Conservation (phyloP, 1,140 invertebrate species). For the Caenorhabditis briggsae region DNA sequence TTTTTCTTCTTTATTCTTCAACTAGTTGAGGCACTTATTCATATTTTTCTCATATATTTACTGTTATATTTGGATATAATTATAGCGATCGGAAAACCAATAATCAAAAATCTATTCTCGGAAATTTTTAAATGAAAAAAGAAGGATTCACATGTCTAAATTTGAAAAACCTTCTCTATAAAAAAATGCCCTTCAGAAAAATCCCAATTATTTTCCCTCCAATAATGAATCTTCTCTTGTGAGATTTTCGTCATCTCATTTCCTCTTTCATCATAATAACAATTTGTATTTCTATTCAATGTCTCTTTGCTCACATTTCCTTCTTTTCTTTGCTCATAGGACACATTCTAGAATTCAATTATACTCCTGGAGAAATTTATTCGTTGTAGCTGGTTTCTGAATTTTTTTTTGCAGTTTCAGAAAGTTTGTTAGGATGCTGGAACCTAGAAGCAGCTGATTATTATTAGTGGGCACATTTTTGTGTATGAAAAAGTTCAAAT, state of each 20-base stretch:
- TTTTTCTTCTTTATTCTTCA: neutral
- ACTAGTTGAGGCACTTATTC: conserved; percentile 43
- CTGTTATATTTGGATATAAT: conserved; percentile 3
- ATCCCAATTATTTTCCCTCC: conserved; percentile 8
- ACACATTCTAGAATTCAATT: neutral
- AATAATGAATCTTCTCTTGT: neutral
- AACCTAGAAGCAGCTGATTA: too few relatives aligned
- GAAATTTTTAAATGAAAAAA: too few relatives aligned
- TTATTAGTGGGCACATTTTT: too few relatives aligned
- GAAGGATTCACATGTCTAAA: neutral
- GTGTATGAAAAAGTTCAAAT: too few relatives aligned
- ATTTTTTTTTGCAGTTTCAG: too few relatives aligned
- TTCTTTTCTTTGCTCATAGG: neutral
- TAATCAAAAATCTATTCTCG: neutral
- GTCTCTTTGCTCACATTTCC: neutral
- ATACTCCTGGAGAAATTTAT: too few relatives aligned
- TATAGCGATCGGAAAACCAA: neutral
- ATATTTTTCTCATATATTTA: neutral
- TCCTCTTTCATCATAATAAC: neutral
- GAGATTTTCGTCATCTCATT: conserved; percentile 17
- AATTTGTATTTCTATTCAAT: conserved; percentile 38
- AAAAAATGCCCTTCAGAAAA: neutral
- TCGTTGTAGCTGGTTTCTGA: too few relatives aligned
- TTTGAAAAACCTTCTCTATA: neutral
- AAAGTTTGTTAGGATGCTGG: too few relatives aligned